A percentile compares a stretch with the other conserved stretches of the same genome.
These are phyloP conservation scores for Quadriops clusia DNA, from an alignment of 2,888 invertebrate genomes.

Conservation along the genomic window DNA sequence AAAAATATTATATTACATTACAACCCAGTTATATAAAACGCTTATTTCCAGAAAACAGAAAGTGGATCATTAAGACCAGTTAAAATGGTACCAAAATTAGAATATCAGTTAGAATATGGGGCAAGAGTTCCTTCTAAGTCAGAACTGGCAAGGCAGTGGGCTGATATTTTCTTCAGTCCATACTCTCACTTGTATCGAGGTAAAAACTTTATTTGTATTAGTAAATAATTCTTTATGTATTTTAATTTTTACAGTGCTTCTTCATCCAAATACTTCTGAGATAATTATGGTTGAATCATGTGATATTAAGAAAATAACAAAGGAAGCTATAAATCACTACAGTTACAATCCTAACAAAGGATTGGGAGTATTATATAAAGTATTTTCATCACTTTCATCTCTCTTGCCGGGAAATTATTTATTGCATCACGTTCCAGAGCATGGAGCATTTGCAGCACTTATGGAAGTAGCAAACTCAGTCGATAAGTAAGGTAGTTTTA, in stretches of 20 bases:
- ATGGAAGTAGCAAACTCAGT: constrained; percentile 15
- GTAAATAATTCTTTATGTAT: background rate
- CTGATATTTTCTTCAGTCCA: constrained; percentile 26
- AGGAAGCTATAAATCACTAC: constrained; percentile 24
- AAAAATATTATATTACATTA: constrained; percentile 2
- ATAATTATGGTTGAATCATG: constrained; percentile 25
- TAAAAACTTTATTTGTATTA: constrained; percentile 13
- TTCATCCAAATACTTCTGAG: constrained; percentile 20
- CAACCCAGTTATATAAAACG: too few relatives aligned
- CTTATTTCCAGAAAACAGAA: constrained; percentile 10
- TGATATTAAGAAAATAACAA: constrained; percentile 24
- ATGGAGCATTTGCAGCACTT: constrained; percentile 24
- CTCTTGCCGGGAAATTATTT: constrained; percentile 26
- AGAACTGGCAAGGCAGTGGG: constrained; percentile 28
- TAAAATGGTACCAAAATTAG: constrained; percentile 27
- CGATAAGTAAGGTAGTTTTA: too few relatives aligned
- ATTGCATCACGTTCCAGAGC: constrained; percentile 25
- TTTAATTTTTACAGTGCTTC: constrained; percentile 21
- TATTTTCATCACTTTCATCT: constrained; percentile 20
- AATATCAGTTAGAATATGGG: constrained; percentile 28
- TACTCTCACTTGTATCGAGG: constrained; percentile 28
- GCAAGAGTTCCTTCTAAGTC: constrained; percentile 24
- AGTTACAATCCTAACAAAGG: constrained; percentile 24
- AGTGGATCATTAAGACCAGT: constrained; percentile 21
- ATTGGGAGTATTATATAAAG: constrained; percentile 24